Evolutionary conservation across 1,140 invertebrate species (phyloP).

Genomic region (Apolygus lucorum): DNA sequence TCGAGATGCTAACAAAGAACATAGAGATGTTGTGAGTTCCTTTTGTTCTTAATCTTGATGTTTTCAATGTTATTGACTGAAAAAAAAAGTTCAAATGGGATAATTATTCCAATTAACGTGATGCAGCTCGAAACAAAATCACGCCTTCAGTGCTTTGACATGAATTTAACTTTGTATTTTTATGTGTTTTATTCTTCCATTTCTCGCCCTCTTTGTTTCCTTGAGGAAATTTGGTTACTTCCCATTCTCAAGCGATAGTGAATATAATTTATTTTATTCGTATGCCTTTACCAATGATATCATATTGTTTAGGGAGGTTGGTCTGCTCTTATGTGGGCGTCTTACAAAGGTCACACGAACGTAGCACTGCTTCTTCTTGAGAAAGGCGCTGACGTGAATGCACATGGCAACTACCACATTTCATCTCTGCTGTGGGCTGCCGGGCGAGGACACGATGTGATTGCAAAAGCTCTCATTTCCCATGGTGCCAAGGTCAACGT

Average conservation of each 20-base stretch:
- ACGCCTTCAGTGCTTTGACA: no score
- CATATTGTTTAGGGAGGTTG: conserved; percentile 68
- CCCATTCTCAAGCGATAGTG: no score
- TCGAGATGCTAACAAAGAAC: conserved; percentile 77
- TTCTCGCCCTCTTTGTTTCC: no score
- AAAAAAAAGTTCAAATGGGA: no score
- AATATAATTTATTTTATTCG: no score
- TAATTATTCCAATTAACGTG: no score
- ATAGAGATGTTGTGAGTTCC: conserved; percentile 75
- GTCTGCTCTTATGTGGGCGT: conserved; percentile 95
- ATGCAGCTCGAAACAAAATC: no score
- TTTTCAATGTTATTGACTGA: neutral
- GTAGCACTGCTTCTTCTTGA: conserved; percentile 75
- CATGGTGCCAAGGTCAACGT: conserved; percentile 86
- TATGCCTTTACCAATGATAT: neutral
- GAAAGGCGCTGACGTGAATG: conserved; percentile 81
- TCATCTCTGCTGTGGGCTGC: conserved; percentile 89
- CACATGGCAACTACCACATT: conserved; percentile 92
- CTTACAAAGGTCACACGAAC: conserved; percentile 80
- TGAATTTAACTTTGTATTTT: no score
- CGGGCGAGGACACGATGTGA: conserved; percentile 77
- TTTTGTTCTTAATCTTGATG: neutral
- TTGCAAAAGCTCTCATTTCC: conserved; percentile 70
- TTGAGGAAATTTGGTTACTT: no score
- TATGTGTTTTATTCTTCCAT: no score